Evolutionary conservation across 2,888 invertebrate species (phyloP).

Genomic region (Ormyrus nitidulus): DNA sequence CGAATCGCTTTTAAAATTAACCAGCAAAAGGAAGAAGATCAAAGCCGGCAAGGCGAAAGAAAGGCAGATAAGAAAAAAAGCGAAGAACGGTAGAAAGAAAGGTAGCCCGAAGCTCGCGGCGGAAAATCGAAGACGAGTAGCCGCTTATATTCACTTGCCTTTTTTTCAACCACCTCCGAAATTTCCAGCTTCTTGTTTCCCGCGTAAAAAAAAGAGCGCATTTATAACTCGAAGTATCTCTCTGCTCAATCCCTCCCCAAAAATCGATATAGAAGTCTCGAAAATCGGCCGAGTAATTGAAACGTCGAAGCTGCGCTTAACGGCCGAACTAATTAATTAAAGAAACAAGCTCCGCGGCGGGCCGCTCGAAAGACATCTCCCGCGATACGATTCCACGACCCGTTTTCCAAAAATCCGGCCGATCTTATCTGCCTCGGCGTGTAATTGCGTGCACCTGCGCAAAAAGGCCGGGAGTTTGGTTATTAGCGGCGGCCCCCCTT

Average conservation of each 20-base stretch:
- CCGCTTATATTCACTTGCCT: not conserved
- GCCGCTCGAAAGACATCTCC: not conserved
- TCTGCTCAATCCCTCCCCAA: no score
- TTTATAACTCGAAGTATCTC: no score
- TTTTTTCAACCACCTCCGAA: slow-evolving; percentile 4
- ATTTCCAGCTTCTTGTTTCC: no score
- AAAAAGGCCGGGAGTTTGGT: not conserved
- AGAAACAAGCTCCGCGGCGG: not conserved
- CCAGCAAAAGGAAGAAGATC: slow-evolving; percentile 46
- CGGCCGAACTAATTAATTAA: slow-evolving; percentile 25
- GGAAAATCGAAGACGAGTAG: slow-evolving; percentile 44
- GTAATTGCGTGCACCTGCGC: slow-evolving; percentile 26
- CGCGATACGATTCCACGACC: not conserved
- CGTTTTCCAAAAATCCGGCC: slow-evolving; percentile 19
- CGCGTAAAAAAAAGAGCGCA: no score
- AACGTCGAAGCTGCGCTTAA: not conserved
- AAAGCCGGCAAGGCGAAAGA: slow-evolving; percentile 24
- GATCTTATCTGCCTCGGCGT: slow-evolving; percentile 6
- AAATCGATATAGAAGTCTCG: no score
- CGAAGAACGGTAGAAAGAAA: slow-evolving; percentile 19
- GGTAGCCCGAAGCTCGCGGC: not conserved
- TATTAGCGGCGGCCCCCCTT: no score
- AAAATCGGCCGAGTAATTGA: not conserved
- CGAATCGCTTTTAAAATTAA: slow-evolving; percentile 45
- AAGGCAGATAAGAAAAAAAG: slow-evolving; percentile 9